These are phyloP conservation scores for Ctenopoma kingsleyae DNA, from an alignment of 2,797 vertebrate species.

Conservation along the genomic window DNA sequence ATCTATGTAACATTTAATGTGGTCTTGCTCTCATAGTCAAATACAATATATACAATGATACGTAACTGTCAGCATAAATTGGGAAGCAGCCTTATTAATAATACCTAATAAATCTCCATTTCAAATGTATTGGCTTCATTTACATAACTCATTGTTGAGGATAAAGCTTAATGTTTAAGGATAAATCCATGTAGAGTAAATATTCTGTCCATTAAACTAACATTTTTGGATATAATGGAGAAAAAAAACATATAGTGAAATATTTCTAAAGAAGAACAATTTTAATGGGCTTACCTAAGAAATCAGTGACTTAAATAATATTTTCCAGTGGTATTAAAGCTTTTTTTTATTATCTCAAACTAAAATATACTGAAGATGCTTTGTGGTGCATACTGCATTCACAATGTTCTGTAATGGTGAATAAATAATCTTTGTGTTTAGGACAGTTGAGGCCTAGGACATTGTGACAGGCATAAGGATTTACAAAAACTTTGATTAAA, in stretches of 20 bases:
- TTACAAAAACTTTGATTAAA: neutral
- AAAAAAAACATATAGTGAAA: neutral
- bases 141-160: neutral
- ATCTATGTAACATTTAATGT: constrained; percentile 6
- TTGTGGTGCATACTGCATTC: neutral
- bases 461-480: neutral
- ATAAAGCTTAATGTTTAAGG: neutral
- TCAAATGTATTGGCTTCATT: constrained; percentile 6
- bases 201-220: constrained; percentile 7
- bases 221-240: neutral
- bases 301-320: neutral
- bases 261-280: neutral
- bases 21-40: constrained; percentile 7
- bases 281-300: neutral
- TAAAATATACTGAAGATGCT: neutral
- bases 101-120: constrained; percentile 17
- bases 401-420: neutral
- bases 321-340: neutral
- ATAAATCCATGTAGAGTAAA: neutral
- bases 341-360: no score
- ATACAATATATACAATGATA: constrained; percentile 1
- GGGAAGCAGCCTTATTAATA: constrained; percentile 6
- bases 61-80: constrained; percentile 1
- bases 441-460: neutral
- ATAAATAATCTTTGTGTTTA: neutral